These are phyloP conservation scores for Laupala kohalensis DNA, from an alignment of 1,140 invertebrate species.

Conservation along the genomic window DNA sequence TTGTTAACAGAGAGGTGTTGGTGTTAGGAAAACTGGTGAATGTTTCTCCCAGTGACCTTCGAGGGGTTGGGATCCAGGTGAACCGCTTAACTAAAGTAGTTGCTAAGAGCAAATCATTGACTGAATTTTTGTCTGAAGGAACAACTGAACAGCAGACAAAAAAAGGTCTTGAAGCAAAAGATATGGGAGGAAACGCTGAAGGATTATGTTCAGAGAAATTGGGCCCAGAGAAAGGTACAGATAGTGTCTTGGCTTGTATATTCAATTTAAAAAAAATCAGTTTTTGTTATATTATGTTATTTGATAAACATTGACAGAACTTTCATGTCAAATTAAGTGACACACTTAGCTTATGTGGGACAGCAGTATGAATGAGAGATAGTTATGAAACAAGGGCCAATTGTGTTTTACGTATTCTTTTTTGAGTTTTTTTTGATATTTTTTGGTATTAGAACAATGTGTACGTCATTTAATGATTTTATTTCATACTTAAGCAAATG, in stretches of 20 bases:
- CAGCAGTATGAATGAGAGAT: too few relatives aligned
- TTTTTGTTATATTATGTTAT: too few relatives aligned
- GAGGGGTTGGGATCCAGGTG: slow-evolving; percentile 67
- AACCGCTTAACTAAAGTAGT: slow-evolving; percentile 46
- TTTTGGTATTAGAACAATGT: too few relatives aligned
- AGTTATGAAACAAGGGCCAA: too few relatives aligned
- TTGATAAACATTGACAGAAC: too few relatives aligned
- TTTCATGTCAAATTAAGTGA: too few relatives aligned
- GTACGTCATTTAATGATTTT: too few relatives aligned
- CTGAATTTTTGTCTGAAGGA: slow-evolving; percentile 16
- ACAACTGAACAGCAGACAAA: slow-evolving; percentile 16
- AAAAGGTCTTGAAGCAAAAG: slow-evolving; percentile 17
- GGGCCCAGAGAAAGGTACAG: slow-evolving; percentile 12
- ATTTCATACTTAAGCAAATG: too few relatives aligned
- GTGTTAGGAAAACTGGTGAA: slow-evolving; percentile 48
- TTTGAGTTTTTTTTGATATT: too few relatives aligned
- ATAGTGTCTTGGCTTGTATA: slow-evolving; percentile 4
- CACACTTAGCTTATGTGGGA: too few relatives aligned
- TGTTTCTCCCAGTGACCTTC: slow-evolving; percentile 50
- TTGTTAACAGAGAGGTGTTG: slow-evolving; percentile 39
- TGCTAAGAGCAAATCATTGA: slow-evolving; percentile 26
- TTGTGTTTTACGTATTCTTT: too few relatives aligned
- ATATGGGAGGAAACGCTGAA: neutral
- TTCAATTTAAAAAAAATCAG: too few relatives aligned
- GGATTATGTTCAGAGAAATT: neutral